Base-by-base conservation (phyloP, 2,113 vertebrate species). In the Turdus rufiventris region DNA sequence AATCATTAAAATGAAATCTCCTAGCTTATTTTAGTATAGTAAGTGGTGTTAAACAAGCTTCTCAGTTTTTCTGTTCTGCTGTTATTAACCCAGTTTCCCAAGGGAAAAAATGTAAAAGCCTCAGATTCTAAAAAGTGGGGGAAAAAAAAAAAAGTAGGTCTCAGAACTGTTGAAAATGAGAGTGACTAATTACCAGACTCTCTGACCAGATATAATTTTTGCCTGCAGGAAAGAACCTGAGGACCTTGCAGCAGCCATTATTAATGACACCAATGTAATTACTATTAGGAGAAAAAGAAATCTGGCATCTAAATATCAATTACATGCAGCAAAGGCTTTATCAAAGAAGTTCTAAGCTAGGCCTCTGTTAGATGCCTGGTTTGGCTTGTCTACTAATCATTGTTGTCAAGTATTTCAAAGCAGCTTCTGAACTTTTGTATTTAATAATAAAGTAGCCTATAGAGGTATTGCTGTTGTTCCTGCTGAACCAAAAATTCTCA, bases 211-310 rank as follows among this genome's bases (percentile, higher is more conserved):
- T 96, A 91, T 23, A 79, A 85, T 96, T 93, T 97, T 97, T 97
- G 70, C 84, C 79, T 95, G 81, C 72, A 93, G 93, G 79, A 97
- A 56, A 62, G 67, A 96, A 96, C 54, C 58, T 66, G 80, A 95
- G 36, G 67, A 67, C 88, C 65, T 95, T 96, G 65, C 70, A 95
- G 45, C 21, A 96, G 84, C 67, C 82, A 79, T 97, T 98, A 96
- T 97, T 96, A 97, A 96, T 97, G 96, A 89, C 76, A 72, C 48
- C 50, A 26, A 77, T 96, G 95, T 89, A 97, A 97, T 97, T 97
- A 96, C 88, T 91, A 92, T 88, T 93, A 96, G 85, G 48, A 93
- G 92, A 78, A 96, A 96, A 95, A 83, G 79, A 96, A 92, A 96
- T 94, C 50, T 96, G 57, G 77, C 42, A 12, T 96, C 89, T 94